A percentile compares a stretch with the other conserved stretches of the same genome.
Evolutionary conservation across 2,888 invertebrate genomes (phyloP).

Genomic region (Drosophila picticornis): DNA sequence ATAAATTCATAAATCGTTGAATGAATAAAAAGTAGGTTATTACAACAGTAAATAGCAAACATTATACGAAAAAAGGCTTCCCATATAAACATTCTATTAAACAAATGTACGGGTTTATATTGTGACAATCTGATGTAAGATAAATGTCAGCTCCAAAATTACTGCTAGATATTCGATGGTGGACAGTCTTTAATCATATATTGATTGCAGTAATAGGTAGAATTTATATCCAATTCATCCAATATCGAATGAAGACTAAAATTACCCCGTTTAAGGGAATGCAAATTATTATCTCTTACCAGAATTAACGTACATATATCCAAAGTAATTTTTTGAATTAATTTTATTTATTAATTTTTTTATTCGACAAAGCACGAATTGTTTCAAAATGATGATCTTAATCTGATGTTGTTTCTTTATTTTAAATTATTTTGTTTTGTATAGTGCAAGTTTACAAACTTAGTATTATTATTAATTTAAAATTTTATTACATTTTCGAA

Average conservation of each 20-base stretch:
- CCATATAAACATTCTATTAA: background rate
- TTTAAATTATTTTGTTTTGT: constrained; percentile 26
- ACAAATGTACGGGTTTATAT: background rate
- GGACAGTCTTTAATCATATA: background rate
- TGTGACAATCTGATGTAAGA: background rate
- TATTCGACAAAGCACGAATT: constrained; percentile 8
- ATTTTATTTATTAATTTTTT: constrained; percentile 4
- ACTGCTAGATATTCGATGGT: background rate
- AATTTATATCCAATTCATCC: no score
- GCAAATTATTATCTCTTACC: background rate
- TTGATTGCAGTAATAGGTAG: background rate
- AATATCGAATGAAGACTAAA: background rate
- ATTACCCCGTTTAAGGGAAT: background rate
- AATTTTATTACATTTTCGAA: constrained; percentile 35
- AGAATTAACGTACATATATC: background rate
- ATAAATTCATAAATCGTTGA: background rate
- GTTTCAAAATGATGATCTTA: constrained; percentile 1
- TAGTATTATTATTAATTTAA: constrained; percentile 28
- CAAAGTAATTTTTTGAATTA: background rate
- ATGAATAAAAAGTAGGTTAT: background rate
- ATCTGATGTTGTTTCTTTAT: constrained; percentile 21
- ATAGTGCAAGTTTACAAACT: constrained; percentile 52
- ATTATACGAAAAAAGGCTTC: background rate
- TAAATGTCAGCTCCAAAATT: background rate
- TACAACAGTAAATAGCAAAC: background rate